Evolutionary conservation across 64 coral and sea anemone genomes (phyloP).

Genomic region (Dendronephthya gigantea): DNA sequence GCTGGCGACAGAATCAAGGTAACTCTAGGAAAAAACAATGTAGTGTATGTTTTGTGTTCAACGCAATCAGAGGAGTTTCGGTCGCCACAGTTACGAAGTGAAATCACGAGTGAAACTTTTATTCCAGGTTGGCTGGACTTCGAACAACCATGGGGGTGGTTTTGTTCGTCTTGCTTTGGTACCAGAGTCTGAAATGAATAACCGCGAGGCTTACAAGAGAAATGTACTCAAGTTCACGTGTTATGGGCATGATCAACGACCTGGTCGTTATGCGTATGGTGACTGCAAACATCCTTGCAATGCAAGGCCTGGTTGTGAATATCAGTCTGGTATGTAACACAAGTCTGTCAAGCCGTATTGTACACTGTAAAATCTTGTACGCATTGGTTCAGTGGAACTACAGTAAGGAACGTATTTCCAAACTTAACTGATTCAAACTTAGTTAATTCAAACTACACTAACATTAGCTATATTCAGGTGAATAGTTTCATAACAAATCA

Average conservation of each 20-base stretch:
- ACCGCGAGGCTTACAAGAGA: neutral
- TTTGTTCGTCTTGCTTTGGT: neutral
- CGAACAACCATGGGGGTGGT: neutral
- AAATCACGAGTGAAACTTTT: neutral
- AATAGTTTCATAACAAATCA: too few relatives aligned
- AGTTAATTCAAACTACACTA: too few relatives aligned
- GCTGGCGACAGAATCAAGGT: neutral
- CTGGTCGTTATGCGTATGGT: neutral
- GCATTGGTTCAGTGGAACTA: too few relatives aligned
- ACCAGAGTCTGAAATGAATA: neutral
- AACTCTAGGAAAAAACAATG: neutral
- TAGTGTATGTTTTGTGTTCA: too few relatives aligned
- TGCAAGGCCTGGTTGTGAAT: neutral
- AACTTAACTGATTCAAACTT: too few relatives aligned
- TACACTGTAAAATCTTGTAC: too few relatives aligned
- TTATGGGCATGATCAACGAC: constrained; percentile 4
- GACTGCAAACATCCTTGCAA: constrained; percentile 1
- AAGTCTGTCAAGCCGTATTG: neutral
- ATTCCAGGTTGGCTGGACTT: neutral
- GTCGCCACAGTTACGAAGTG: too few relatives aligned
- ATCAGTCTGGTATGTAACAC: neutral
- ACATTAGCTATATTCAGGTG: too few relatives aligned
- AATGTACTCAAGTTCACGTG: neutral
- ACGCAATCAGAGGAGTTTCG: too few relatives aligned
- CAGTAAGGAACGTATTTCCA: too few relatives aligned